Conservation (phyloP, 2,797 vertebrate species). For the Merluccius polli region DNA sequence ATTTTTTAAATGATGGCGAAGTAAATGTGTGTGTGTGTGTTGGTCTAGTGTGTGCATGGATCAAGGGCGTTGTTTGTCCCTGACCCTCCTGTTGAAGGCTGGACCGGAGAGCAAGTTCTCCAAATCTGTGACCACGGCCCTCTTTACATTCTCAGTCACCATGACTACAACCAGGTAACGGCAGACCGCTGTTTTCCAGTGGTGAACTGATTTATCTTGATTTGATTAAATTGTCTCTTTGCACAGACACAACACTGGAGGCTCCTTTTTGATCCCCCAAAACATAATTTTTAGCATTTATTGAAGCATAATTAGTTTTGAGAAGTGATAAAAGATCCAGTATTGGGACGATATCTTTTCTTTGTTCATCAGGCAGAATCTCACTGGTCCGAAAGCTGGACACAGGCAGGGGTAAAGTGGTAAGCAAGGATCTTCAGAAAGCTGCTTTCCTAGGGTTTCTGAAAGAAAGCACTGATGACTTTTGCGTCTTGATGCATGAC, state of each 20-base stretch:
- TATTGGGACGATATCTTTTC: not conserved
- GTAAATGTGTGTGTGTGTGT: not conserved
- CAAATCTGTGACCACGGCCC: constrained; percentile 45
- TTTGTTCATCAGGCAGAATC: not conserved
- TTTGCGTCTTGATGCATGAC: not conserved
- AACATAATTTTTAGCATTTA: too few relatives aligned
- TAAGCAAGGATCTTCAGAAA: not conserved
- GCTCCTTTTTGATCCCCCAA: too few relatives aligned
- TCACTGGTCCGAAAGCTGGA: not conserved
- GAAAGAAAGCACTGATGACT: not conserved
- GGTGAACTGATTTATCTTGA: too few relatives aligned
- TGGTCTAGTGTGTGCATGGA: constrained; percentile 50
- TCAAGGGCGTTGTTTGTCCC: constrained; percentile 57
- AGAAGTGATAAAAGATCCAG: too few relatives aligned
- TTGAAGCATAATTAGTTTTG: too few relatives aligned
- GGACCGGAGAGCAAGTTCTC: constrained; percentile 61
- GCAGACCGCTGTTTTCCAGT: not conserved
- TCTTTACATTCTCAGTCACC: constrained; percentile 57
- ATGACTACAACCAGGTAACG: constrained; percentile 45
- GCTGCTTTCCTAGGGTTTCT: not conserved
- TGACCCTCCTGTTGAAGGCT: constrained; percentile 49
- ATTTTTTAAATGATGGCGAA: too few relatives aligned
- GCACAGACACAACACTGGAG: too few relatives aligned
- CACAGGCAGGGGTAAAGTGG: not conserved
- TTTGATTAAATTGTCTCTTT: not conserved